These are phyloP conservation scores for Mesoclemmys tuberculata DNA, from an alignment of 2,113 vertebrate genomes.

Conservation along the genomic window DNA sequence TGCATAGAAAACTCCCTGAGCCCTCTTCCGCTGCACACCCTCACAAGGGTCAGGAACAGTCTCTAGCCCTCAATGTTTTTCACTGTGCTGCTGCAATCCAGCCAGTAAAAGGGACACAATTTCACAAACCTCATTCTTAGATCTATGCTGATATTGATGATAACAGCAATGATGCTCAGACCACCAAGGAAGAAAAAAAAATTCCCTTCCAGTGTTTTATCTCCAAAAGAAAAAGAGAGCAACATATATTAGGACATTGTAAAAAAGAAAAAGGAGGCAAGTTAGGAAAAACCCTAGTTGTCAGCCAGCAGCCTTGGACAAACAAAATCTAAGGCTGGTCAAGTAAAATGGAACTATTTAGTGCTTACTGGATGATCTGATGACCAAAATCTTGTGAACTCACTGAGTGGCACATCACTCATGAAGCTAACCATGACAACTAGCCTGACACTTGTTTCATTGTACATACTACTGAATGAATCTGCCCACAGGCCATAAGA, in stretches of 20 bases:
- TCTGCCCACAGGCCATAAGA: too few relatives aligned
- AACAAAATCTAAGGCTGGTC: neutral
- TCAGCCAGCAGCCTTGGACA: neutral
- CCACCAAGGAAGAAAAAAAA: neutral
- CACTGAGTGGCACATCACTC: too few relatives aligned
- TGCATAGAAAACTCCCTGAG: neutral
- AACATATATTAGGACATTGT: neutral
- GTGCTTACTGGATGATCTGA: neutral
- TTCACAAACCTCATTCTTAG: neutral
- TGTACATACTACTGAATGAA: too few relatives aligned
- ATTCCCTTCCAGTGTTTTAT: neutral
- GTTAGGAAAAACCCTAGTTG: neutral
- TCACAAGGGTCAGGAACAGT: neutral
- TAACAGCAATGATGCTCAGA: neutral
- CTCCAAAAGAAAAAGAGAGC: neutral
- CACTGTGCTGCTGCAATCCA: neutral
- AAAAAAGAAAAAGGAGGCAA: neutral
- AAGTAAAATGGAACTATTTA: neutral
- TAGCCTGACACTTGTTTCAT: too few relatives aligned
- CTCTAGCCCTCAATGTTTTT: neutral
- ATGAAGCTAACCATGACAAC: too few relatives aligned
- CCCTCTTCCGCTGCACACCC: neutral
- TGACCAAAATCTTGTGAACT: neutral
- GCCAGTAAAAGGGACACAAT: neutral
- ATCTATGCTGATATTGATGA: neutral